A percentile compares a stretch with the other conserved stretches of the same genome.
These are phyloP conservation scores for Linyphia triangularis DNA, from an alignment of 2,888 invertebrate genomes.

Conservation along the genomic window DNA sequence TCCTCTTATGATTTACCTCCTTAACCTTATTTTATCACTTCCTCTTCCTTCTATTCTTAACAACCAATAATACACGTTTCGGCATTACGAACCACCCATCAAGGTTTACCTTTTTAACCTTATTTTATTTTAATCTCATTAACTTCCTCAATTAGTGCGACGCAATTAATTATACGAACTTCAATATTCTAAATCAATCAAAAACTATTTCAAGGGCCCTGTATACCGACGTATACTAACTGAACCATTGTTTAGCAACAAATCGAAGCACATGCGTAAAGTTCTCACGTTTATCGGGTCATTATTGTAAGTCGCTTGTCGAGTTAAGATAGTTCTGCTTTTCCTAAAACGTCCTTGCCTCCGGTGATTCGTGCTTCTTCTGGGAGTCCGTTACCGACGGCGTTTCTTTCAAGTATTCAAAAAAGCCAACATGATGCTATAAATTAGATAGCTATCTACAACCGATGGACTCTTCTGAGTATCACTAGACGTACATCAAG, in stretches of 20 bases:
- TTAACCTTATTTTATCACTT: no score
- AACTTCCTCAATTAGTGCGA: no score
- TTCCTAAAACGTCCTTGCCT: conserved; percentile 12
- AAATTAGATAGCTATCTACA: conserved; percentile 21
- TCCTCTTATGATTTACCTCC: no score
- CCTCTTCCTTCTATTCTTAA: no score
- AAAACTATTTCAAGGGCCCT: no score
- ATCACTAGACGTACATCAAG: not conserved
- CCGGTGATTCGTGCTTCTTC: not conserved
- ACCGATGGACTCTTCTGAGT: not conserved
- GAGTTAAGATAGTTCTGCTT: not conserved
- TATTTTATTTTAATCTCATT: no score
- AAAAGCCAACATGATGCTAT: not conserved
- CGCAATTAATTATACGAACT: no score
- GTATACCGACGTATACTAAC: not conserved
- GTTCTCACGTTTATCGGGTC: conserved; percentile 10
- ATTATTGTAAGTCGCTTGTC: conserved; percentile 15
- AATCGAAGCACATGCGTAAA: not conserved
- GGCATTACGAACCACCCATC: no score
- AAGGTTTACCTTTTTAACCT: no score
- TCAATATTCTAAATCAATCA: no score
- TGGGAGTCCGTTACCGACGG: conserved; percentile 11
- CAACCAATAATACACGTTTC: no score
- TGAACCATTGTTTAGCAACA: not conserved
- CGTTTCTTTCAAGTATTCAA: not conserved